A percentile compares a stretch with the other conserved stretches of the same genome.
Conservation (phyloP, 2,113 vertebrate species). For the Scatophagus argus region DNA sequence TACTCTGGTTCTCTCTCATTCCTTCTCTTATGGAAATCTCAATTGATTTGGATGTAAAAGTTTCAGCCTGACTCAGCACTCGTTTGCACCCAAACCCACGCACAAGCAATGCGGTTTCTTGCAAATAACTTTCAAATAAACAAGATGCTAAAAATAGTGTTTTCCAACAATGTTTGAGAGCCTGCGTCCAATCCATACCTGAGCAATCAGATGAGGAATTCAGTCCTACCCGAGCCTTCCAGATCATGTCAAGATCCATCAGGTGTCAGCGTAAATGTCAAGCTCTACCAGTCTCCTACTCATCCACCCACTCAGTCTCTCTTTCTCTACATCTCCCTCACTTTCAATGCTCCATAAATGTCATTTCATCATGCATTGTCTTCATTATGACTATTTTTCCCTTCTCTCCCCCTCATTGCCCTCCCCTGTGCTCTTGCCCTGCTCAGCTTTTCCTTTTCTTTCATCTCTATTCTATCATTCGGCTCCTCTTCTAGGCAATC, state of each 20-base stretch:
- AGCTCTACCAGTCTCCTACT: conserved; percentile 64
- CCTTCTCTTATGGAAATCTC: conserved; percentile 68
- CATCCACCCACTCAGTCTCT: conserved; percentile 57
- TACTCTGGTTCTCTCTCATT: conserved; percentile 53
- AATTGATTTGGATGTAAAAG: conserved; percentile 68
- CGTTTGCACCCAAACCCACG: conserved; percentile 33
- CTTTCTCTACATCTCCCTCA: conserved; percentile 70
- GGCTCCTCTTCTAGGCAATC: conserved; percentile 63
- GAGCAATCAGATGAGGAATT: conserved; percentile 58
- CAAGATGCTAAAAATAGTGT: conserved; percentile 37
- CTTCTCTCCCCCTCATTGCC: conserved; percentile 58
- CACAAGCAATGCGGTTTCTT: conserved; percentile 40
- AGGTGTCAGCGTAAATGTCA: conserved; percentile 78
- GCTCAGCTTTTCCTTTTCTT: conserved; percentile 69
- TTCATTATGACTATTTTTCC: conserved; percentile 75
- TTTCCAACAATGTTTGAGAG: conserved; percentile 44
- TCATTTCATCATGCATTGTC: conserved; percentile 83
- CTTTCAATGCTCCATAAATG: conserved; percentile 80
- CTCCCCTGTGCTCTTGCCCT: conserved; percentile 60
- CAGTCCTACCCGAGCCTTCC: conserved; percentile 33
- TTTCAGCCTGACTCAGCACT: conserved; percentile 66
- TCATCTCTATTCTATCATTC: conserved; percentile 75
- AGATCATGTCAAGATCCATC: conserved; percentile 70
- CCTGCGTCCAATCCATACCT: conserved; percentile 41
- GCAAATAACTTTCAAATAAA: conserved; percentile 31